Conservation (phyloP, 2,797 vertebrate species). For the Acanthornis magna region DNA sequence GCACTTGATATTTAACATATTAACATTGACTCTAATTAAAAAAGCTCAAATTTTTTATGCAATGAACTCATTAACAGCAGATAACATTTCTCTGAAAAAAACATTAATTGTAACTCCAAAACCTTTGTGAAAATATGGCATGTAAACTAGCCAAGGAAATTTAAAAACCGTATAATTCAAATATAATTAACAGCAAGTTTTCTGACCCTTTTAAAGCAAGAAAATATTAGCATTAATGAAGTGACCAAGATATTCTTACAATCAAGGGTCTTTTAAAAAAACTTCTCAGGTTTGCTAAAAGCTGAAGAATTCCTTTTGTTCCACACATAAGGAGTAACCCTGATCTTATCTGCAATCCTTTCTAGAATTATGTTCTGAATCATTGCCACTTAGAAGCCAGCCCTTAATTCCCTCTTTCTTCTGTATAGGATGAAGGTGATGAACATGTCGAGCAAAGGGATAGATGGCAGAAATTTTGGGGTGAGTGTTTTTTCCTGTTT, state of each 20-base stretch:
- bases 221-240: neutral
- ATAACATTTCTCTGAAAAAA: neutral
- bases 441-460: neutral
- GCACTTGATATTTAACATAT: neutral
- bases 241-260: neutral
- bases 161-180: neutral
- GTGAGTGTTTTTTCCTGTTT: neutral
- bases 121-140: neutral
- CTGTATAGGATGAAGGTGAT: neutral
- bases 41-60: neutral
- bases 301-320: conserved; percentile 1
- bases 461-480: neutral
- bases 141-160: neutral
- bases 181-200: neutral
- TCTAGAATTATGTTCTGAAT: neutral
- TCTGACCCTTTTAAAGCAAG: neutral
- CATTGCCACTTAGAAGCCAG: neutral
- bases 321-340: neutral
- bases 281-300: neutral
- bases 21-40: neutral
- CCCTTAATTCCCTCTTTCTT: neutral
- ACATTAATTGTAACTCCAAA: neutral
- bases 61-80: neutral
- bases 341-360: neutral
- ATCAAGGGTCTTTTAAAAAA: neutral